Base-by-base conservation (phyloP, 2,113 vertebrate species). In the Alethe castanea region DNA sequence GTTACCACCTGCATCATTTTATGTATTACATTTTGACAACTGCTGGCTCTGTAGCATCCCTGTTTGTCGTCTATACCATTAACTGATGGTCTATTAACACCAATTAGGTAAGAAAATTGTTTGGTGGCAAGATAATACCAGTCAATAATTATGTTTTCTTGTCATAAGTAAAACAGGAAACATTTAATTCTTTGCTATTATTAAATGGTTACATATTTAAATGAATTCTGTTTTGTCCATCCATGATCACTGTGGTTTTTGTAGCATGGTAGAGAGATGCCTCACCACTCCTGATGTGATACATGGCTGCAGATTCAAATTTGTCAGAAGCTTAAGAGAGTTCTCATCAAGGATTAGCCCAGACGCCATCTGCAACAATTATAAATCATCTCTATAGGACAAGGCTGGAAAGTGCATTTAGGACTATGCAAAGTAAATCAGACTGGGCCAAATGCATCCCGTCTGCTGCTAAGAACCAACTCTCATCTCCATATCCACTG, bases 291-390 rank as follows among this genome's bases (percentile, higher is more conserved):
- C 70, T 76, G 52, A 87, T 22, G 70, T 7, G 61, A 64, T 81
- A 42, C 19, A 8, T 18, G 66, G 66, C 87, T 84, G 50, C 84
- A 89, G 87, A 87, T 31, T 61, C 70, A 82, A 73, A 90, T 85
- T 28, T 85, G 38, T 80, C 86, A 92, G 74, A 29, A 84, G 56
- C 70, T 72, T 45, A 65, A 69, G 47, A 69, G 78, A 89, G n/a
- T 82, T 92, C 86, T 89, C 91, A 85, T 61, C 25, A 26, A 84
- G 78, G 89, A 95, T 91, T 73, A 89, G 70, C 91, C 74, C 19
- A 77, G 84, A 79, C 1, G 0, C 87, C 74, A 82, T 77, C 91
- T 89, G 61, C 93, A 95, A 91, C 84, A 92, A 90, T 90, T 94
- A 80, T 59, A 95, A 94, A 85, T 94, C 87, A 94, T 77, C 74